Percentiles rank a stretch among this genome's conserved stretches.
phyloP scores from a whole-genome alignment of 2,888 invertebrate genomes.

The Acanthosepion lycidas region DNA sequence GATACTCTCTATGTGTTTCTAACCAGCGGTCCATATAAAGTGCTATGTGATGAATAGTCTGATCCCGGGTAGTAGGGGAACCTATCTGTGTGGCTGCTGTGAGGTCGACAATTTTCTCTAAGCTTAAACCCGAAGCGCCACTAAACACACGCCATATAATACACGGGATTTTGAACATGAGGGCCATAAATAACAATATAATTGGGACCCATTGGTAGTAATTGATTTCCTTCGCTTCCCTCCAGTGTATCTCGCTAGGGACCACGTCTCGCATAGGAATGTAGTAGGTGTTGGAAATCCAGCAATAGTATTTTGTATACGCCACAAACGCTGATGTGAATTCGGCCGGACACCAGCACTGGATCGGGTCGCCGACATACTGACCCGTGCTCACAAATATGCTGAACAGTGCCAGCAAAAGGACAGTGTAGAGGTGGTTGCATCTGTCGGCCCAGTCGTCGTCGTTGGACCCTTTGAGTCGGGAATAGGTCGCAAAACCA shows the following conservation, averaged over 20 bases:
- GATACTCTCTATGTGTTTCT: conserved; percentile 65
- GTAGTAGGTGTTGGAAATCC: conserved; percentile 72
- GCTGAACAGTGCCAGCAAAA: conserved; percentile 65
- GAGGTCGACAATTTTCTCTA: conserved; percentile 67
- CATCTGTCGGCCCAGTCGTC: conserved; percentile 69
- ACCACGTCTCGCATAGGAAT: conserved; percentile 68
- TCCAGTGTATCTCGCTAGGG: conserved; percentile 60
- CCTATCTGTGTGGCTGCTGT: conserved; percentile 64
- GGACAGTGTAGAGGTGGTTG: conserved; percentile 68
- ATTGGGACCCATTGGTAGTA: conserved; percentile 75
- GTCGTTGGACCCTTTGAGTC: conserved; percentile 64
- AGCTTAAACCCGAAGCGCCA: conserved; percentile 66
- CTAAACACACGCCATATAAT: conserved; percentile 75
- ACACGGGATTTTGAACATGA: conserved; percentile 76
- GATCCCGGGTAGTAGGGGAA: conserved; percentile 61
- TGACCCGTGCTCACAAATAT: conserved; percentile 67
- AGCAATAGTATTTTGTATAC: conserved; percentile 70
- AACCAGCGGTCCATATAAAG: conserved; percentile 68
- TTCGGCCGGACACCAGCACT: conserved; percentile 70
- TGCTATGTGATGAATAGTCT: conserved; percentile 64
- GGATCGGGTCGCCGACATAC: conserved; percentile 68
- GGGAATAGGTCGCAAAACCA: conserved; percentile 66
- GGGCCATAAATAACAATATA: conserved; percentile 76
- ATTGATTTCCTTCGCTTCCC: conserved; percentile 64
- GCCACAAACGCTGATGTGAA: conserved; percentile 74